Percentiles rank a stretch among this genome's conserved stretches.
These are phyloP conservation scores for Turritopsis rubra DNA, from an alignment of 30 jellyfish, hydroid and myxozoan genomes.

Conservation along the genomic window DNA sequence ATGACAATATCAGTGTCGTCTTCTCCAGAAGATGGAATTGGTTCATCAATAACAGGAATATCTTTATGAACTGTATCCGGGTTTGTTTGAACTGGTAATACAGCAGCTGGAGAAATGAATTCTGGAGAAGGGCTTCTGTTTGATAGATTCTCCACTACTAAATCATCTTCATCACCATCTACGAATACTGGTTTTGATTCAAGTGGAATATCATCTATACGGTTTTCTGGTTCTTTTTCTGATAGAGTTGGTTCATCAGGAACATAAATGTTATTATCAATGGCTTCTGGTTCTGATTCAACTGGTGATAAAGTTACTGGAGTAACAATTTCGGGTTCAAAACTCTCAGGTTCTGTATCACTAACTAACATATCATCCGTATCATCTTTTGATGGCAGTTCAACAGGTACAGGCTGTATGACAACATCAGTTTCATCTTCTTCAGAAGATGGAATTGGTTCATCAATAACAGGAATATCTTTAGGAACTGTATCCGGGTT, in stretches of 20 bases:
- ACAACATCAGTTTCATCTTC: not conserved
- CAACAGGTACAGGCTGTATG: not conserved
- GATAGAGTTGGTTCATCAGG: not conserved
- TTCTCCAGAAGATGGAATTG: not conserved
- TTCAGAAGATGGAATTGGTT: not conserved
- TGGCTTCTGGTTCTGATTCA: not conserved
- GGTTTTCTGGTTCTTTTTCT: not conserved
- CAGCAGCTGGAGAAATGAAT: not conserved
- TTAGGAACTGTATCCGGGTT: not conserved
- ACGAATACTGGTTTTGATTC: not conserved
- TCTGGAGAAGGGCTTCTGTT: not conserved
- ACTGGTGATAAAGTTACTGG: not conserved
- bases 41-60: not conserved
- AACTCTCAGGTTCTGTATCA: no score
- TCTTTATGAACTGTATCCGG: not conserved
- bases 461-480: not conserved
- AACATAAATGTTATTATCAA: not conserved
- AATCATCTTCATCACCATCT: not conserved
- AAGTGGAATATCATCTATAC: not conserved
- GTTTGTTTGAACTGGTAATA: not conserved
- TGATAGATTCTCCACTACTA: not conserved
- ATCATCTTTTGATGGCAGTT: not conserved
- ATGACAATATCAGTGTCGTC: not conserved
- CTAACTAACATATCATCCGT: not conserved
- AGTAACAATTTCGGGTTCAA: not conserved